Percentiles rank a stretch among this genome's conserved stretches.
phyloP scores from a whole-genome alignment of 2,888 invertebrate species.

The Melanophora roralis region DNA sequence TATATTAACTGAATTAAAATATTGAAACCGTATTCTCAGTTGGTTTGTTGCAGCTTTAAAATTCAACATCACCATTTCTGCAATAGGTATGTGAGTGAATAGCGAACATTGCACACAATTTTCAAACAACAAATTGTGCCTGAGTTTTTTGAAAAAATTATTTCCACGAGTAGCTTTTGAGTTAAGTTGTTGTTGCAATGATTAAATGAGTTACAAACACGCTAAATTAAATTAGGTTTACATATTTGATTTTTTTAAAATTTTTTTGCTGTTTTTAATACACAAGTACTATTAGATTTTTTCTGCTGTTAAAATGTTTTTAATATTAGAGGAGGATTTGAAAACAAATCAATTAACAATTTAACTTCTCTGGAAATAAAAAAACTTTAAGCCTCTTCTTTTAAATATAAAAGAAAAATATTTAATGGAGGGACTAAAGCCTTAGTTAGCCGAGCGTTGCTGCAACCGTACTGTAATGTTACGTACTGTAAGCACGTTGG shows the following conservation, averaged over 20 bases:
- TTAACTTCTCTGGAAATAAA: neutral
- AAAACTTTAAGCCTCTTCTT: neutral
- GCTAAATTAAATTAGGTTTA: constrained; percentile 72
- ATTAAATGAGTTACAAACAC: constrained; percentile 76
- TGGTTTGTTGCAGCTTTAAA: constrained; percentile 35
- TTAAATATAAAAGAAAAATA: too few relatives aligned
- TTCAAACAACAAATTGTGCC: constrained; percentile 58
- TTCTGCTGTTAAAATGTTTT: neutral
- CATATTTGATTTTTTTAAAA: constrained; percentile 16
- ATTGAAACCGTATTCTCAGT: constrained; percentile 43
- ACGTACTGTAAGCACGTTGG: too few relatives aligned
- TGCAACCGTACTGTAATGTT: too few relatives aligned
- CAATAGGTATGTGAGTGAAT: neutral
- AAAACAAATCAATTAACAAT: constrained; percentile 22
- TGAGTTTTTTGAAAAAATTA: constrained; percentile 52
- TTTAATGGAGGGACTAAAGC: too few relatives aligned
- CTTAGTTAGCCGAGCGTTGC: too few relatives aligned
- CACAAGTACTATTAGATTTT: constrained; percentile 9
- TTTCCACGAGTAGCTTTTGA: constrained; percentile 40
- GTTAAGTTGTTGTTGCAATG: constrained; percentile 57
- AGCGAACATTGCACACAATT: constrained; percentile 41
- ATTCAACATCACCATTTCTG: constrained; percentile 7
- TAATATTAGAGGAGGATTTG: neutral
- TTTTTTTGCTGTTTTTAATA: neutral
- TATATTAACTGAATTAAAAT: constrained; percentile 9